Percentiles rank a stretch among this genome's conserved stretches.
Evolutionary conservation across 2,797 vertebrate species (phyloP).

Genomic region (Anisognathus igniventris): DNA sequence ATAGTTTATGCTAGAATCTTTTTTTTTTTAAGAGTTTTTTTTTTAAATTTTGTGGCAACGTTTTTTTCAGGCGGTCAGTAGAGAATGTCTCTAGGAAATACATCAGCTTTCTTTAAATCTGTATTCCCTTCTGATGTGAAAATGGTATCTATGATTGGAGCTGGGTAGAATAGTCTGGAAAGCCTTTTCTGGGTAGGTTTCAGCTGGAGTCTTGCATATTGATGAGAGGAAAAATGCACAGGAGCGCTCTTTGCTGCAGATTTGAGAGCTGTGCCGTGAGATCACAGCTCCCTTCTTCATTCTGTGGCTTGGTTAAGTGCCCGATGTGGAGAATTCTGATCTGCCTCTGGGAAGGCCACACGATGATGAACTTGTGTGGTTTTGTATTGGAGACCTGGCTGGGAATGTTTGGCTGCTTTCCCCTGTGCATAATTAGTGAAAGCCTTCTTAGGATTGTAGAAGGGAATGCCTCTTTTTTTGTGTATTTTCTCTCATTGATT

Average conservation of each 20-base stretch:
- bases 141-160: neutral
- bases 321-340: neutral
- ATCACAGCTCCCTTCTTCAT: neutral
- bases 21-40: rapidly evolving
- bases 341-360: neutral
- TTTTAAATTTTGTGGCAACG: neutral
- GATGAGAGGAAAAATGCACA: neutral
- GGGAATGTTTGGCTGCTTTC: neutral
- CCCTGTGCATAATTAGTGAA: neutral
- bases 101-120: neutral
- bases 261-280: neutral
- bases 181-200: neutral
- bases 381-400: neutral
- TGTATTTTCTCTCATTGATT: neutral
- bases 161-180: neutral
- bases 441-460: neutral
- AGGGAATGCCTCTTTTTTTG: neutral
- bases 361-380: neutral
- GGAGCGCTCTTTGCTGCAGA: neutral
- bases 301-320: neutral
- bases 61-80: neutral
- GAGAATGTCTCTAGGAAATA: neutral
- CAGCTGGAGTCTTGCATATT: neutral
- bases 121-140: rapidly evolving
- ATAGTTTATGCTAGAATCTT: neutral